These are phyloP conservation scores for Crepidodera aurea DNA, from an alignment of 2,888 invertebrate genomes.

Conservation along the genomic window DNA sequence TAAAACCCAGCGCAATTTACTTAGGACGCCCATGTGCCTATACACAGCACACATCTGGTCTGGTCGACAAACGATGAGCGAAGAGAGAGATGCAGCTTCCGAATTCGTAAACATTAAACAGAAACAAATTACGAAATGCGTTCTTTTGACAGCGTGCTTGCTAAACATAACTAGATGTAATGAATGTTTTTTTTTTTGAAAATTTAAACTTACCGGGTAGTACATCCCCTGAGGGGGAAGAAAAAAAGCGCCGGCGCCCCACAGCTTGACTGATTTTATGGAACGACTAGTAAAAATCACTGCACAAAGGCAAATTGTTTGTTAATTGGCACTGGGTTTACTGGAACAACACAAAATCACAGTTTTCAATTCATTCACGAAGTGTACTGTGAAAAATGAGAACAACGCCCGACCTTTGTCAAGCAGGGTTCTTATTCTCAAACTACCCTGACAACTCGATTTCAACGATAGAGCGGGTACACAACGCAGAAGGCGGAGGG, in stretches of 20 bases:
- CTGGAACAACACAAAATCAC: constrained; percentile 26
- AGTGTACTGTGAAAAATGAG: constrained; percentile 33
- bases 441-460: constrained; percentile 53
- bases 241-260: constrained; percentile 95
- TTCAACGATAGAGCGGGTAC: constrained; percentile 32
- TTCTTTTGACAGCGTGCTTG: constrained; percentile 27
- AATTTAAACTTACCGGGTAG: constrained; percentile 83
- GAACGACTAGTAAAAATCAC: constrained; percentile 60
- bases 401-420: constrained; percentile 54
- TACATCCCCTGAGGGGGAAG: constrained; percentile 97
- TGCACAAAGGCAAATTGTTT: constrained; percentile 48
- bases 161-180: constrained; percentile 6
- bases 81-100: constrained; percentile 33
- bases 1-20: constrained; percentile 11
- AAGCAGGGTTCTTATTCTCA: constrained; percentile 50
- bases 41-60: constrained; percentile 29
- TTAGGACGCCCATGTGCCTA: constrained; percentile 8
- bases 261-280: constrained; percentile 86
- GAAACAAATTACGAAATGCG: constrained; percentile 33
- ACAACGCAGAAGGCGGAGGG: constrained; percentile 47
- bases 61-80: constrained; percentile 15
- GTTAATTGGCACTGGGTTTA: constrained; percentile 33
- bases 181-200: background rate
- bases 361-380: constrained; percentile 36
- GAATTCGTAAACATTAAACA: constrained; percentile 30